Evolutionary conservation across 2,888 invertebrate species (phyloP).

Genomic region (Bombylius major): DNA sequence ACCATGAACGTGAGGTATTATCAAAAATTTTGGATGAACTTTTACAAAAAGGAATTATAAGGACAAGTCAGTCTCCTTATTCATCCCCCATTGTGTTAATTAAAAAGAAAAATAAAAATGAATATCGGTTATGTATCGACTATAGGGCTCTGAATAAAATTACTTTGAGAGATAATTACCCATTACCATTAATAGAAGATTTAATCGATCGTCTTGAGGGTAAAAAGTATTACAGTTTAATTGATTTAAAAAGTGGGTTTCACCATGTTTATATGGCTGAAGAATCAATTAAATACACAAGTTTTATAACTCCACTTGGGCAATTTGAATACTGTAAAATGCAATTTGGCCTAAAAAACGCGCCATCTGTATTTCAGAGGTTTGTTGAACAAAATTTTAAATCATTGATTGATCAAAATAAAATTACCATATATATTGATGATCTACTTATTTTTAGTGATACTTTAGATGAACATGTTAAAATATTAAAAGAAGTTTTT

Average conservation of each 20-base stretch:
- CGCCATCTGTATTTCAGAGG: slow-evolving; percentile 14
- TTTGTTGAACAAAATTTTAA: slow-evolving; percentile 15
- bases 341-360: neutral
- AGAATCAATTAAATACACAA: neutral
- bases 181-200: slow-evolving; percentile 13
- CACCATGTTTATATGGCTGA: no score
- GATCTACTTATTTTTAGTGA: slow-evolving; percentile 16
- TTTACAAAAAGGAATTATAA: slow-evolving; percentile 2
- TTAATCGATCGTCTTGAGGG: slow-evolving; percentile 2
- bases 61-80: slow-evolving; percentile 7
- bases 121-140: slow-evolving; percentile 12
- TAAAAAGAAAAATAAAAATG: slow-evolving; percentile 8
- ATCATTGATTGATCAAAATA: slow-evolving; percentile 8
- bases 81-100: slow-evolving; percentile 12
- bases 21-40: slow-evolving; percentile 2
- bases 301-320: neutral
- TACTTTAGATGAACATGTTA: slow-evolving; percentile 14
- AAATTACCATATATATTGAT: slow-evolving; percentile 16
- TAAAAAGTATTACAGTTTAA: neutral
- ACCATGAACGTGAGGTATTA: neutral
- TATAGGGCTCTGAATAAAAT: slow-evolving; percentile 13
- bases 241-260: no score
- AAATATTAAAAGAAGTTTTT: slow-evolving; percentile 18
- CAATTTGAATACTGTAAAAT: neutral
- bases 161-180: slow-evolving; percentile 11